Percentiles rank a stretch among this genome's conserved stretches.
Evolutionary conservation across 2,888 invertebrate genomes (phyloP).

Genomic region (Volucella inflata): DNA sequence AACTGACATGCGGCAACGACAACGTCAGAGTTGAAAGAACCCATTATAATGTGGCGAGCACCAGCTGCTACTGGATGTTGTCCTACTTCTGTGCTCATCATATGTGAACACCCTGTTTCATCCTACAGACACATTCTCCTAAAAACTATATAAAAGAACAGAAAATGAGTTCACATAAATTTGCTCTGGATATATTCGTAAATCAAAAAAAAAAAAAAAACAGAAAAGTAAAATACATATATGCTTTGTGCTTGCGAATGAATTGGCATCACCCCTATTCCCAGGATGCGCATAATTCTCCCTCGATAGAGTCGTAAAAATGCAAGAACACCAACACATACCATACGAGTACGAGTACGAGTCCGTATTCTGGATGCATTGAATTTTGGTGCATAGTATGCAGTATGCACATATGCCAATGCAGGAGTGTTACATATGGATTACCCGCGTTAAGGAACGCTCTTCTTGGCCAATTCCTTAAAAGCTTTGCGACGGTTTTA

Average conservation of each 20-base stretch:
- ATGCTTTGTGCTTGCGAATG: constrained; percentile 7
- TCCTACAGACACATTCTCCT: background rate
- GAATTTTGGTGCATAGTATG: constrained; percentile 2
- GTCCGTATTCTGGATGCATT: constrained; percentile 38
- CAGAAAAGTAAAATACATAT: too few species aligned
- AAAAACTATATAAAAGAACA: constrained; percentile 11
- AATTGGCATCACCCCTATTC: constrained; percentile 4
- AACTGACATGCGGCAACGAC: background rate
- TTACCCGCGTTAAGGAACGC: too few species aligned
- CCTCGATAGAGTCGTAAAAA: constrained; percentile 66
- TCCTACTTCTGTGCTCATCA: constrained; percentile 9
- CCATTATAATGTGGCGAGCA: constrained; percentile 33
- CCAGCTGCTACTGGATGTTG: constrained; percentile 29
- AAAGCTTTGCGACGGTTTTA: too few species aligned
- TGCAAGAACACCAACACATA: constrained; percentile 23
- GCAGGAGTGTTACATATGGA: constrained; percentile 1
- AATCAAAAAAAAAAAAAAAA: constrained; percentile 49
- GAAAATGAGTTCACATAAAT: constrained; percentile 53
- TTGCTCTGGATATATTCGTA: constrained; percentile 47
- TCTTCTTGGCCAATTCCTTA: too few species aligned
- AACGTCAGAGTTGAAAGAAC: constrained; percentile 60
- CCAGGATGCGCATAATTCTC: constrained; percentile 46
- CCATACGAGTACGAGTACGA: too few species aligned
- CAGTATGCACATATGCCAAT: constrained; percentile 50
- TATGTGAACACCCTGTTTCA: background rate